Base-by-base conservation (phyloP, 2,797 vertebrate genomes). In the Cuculus canorus region DNA sequence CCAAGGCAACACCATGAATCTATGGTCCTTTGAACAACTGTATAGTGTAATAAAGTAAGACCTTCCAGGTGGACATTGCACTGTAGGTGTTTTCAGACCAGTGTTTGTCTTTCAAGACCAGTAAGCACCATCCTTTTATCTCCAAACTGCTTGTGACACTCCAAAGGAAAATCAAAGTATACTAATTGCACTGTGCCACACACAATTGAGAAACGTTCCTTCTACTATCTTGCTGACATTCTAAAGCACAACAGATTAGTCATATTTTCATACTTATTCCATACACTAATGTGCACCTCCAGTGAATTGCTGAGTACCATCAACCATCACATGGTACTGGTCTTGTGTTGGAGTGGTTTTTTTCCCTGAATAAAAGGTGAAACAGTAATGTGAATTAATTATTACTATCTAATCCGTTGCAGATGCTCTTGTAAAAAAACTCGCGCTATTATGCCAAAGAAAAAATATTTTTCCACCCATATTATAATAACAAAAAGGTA, bases 51-150 rank as follows among this genome's bases (percentile, higher is more conserved):
- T 78, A 81, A 82, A 73, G 27, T 19, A 54, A 56, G 75, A 70
- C 72, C 59, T 86, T 95, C 56, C 88, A 95, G 82, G 77, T n/a
- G 33, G 59, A 82, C 77, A 33, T 6, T 41, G 37, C 88, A 43
- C 48, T 57, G 8, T 0, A 88, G 83, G 69, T 84, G 66, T 68
- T 86, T 60, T 61, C 80, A 77, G 43, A 50, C 28, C 54, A 53
- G 33, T 25, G 52, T 94, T 59, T 73, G 43, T 86, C 82, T 93
- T 93, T 76, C 79, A 81, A 83, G 82, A 69, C 12, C 80, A 90
- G 57, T 9, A 86, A 86, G 66, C 19, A 68, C 30, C 35, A 18
- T 39, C 19, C 54, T 95, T 96, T 95, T 43, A 92, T 85, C 59
- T 91, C 52, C 79, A 90, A 43, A 18, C 52, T 79, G 65, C 47